These are phyloP conservation scores for Apostichopus leukothele DNA, from an alignment of 53 echinoderm and acorn worm genomes.

Conservation along the genomic window DNA sequence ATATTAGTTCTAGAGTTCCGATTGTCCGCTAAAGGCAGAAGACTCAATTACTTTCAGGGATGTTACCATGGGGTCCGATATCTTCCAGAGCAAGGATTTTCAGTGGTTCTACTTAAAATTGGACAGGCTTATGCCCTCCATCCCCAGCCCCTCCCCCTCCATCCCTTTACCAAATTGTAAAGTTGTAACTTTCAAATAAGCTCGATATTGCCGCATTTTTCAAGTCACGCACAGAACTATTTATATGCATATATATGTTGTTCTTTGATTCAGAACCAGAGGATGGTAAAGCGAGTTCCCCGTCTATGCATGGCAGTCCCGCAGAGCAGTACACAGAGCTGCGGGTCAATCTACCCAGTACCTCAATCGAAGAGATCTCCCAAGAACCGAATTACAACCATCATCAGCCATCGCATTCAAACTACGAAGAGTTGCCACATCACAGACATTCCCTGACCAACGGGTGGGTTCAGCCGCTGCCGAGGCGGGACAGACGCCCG, in stretches of 20 bases:
- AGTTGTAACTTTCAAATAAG: no score
- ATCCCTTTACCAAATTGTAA: no score
- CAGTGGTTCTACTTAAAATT: no score
- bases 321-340: conserved; percentile 39
- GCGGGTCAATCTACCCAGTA: conserved; percentile 41
- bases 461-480: conserved; percentile 27
- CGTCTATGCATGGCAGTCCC: conserved; percentile 25
- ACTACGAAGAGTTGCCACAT: conserved; percentile 28
- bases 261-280: conserved; percentile 36
- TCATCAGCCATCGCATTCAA: conserved; percentile 6
- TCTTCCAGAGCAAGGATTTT: no score
- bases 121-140: no score
- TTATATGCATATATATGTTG: not conserved
- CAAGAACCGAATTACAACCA: not conserved
- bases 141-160: no score
- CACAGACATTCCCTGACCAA: conserved; percentile 38
- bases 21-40: no score
- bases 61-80: no score
- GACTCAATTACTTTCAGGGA: no score
- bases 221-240: no score
- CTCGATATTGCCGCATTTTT: no score
- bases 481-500: conserved; percentile 37
- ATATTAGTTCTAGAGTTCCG: no score
- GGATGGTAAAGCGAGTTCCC: conserved; percentile 6
- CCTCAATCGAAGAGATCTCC: conserved; percentile 28